Evolutionary conservation across 2,797 vertebrate species (phyloP).

Genomic region (Brotula barbata): DNA sequence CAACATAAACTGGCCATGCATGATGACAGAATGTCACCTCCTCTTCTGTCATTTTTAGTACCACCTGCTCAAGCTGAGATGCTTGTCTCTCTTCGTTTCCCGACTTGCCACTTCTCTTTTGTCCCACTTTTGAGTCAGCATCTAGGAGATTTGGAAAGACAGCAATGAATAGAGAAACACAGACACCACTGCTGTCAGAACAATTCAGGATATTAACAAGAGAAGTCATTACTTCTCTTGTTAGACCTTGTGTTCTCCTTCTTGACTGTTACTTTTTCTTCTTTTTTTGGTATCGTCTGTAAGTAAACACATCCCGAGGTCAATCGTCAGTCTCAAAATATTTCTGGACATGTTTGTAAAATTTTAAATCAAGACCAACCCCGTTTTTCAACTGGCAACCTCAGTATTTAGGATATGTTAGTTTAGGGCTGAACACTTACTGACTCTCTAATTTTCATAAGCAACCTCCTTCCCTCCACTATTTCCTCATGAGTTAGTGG

Average conservation of each 20-base stretch:
- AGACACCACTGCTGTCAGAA: not conserved
- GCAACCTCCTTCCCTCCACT: slow-evolving; percentile 81
- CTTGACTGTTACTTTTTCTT: slow-evolving; percentile 55
- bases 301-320: slow-evolving; percentile 11
- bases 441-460: slow-evolving; percentile 65
- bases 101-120: slow-evolving; percentile 51
- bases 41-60: slow-evolving; percentile 25
- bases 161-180: slow-evolving; percentile 8
- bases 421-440: slow-evolving; percentile 43
- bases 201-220: not conserved
- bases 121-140: slow-evolving; percentile 54
- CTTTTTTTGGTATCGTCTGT: slow-evolving; percentile 71
- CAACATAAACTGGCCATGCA: too few species aligned
- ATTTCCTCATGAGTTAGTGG: slow-evolving; percentile 83
- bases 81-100: slow-evolving; percentile 62
- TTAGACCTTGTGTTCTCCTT: slow-evolving; percentile 67
- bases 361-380: too few species aligned
- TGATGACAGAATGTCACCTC: too few species aligned
- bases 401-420: too few species aligned
- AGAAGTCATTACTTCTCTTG: slow-evolving; percentile 63
- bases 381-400: too few species aligned
- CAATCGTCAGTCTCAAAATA: not conserved
- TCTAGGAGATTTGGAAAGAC: slow-evolving; percentile 44
- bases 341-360: too few species aligned
- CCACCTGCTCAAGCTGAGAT: slow-evolving; percentile 56